Percentiles rank a stretch among this genome's conserved stretches.
Conservation (phyloP, 2,113 vertebrate genomes). For the Aphelocoma coerulescens region DNA sequence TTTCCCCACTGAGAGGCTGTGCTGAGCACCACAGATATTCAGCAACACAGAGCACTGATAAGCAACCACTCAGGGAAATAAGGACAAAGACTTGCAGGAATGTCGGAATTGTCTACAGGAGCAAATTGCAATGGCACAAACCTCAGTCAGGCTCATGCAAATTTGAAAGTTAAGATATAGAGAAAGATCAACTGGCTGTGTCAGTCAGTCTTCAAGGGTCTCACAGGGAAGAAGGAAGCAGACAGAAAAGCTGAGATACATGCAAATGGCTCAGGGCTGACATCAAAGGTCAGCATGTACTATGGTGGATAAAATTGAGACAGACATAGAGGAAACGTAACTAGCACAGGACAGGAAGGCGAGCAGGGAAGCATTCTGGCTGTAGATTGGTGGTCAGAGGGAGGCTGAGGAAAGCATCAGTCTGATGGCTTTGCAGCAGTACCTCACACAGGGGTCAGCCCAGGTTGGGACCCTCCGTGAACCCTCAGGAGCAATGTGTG, state of each 20-base stretch:
- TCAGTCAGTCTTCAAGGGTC: not conserved
- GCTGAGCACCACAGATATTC: not conserved
- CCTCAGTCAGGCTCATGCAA: not conserved
- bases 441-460: not conserved
- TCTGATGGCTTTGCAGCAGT: not conserved
- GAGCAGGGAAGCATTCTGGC: not conserved
- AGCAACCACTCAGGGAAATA: not conserved
- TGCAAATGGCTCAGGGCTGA: not conserved
- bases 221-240: not conserved
- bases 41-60: not conserved
- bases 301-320: not conserved
- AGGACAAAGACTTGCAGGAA: not conserved
- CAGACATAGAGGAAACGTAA: not conserved
- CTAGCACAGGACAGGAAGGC: not conserved
- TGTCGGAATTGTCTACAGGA: rapidly evolving
- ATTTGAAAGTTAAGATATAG: not conserved
- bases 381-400: not conserved
- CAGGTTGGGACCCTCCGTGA: rapidly evolving
- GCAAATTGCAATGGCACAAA: not conserved
- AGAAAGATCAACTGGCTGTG: not conserved
- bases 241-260: not conserved
- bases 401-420: not conserved
- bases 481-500: rapidly evolving
- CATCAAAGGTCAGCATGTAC: not conserved
- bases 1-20: not conserved